Evolutionary conservation across 2,113 vertebrate genomes (phyloP), one percentile per base, ranked within the genome.

Genomic region (Zingel zingel): DNA sequence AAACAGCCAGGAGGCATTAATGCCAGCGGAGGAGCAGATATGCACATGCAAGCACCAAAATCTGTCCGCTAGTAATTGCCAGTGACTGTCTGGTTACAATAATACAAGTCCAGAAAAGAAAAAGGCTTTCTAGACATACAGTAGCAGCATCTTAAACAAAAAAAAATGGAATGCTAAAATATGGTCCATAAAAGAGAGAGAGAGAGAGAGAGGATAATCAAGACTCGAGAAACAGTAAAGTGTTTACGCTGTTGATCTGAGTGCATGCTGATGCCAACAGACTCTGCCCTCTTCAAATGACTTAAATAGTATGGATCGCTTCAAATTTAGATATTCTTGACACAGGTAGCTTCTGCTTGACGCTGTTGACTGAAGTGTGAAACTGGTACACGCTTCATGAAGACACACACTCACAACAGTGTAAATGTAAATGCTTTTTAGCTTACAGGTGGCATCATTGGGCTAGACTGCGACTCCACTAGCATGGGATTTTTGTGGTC

Each of bases 11-110:
- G 66, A 21, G 74, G 83, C 45, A 33, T 27, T 43, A 19, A 2
- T 33, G 65, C 81, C 66, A 74, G 71, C 36, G 0, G 16, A 81
- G 45, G 66, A 59, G 74, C 77, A 71, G 66, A 72, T 67, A 79
- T 70, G 77, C 74, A 80, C 90, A 88, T 88, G 89, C 88, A 77
- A 83, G 85, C 88, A 89, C 79, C 81, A 57, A 62, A 54, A 30
- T 67, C 68, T 63, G 67, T 74, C 71, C 11, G 27, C 73, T 54
- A 47, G 58, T 62, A 63, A 47, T 18, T 18, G 47, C 78, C 62
- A 63, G 51, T 47, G 59, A 75, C 47, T 16, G 77, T 70, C 69
- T 69, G 27, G 85, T 77, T 53, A 86, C 67, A 79, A 54, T 45
- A 51, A 73, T 58, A 61, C 47, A 76, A 80, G 64, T 83, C 74